Evolutionary conservation across 2,113 vertebrate genomes (phyloP), one percentile per base, ranked within the genome.

Genomic region (Capreolus pygargus): DNA sequence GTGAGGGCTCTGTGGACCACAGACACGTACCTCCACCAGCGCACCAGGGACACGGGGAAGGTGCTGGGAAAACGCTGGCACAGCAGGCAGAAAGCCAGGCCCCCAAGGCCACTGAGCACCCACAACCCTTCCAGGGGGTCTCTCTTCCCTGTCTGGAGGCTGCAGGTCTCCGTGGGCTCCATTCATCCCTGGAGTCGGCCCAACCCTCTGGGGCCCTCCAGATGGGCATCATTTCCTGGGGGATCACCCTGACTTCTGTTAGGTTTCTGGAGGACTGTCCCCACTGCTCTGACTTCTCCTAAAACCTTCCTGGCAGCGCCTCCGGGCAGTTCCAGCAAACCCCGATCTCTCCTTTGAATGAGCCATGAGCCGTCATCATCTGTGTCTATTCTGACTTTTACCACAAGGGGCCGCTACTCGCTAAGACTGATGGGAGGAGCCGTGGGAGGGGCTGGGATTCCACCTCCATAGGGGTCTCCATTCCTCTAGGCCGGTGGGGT

Each of bases 401-500:
- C 95, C 97, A 97, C 97, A 86, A 97, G 96, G 79, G 96, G 97
- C 76, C 89, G 57, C 89, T 94, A 45, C 76, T 88, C 52, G 88
- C 91, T 27, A 92, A 60, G 28, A 43, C 57, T 45, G 23, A 86
- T 7, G 23, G 11, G 60, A 76, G 82, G 86, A 7, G 55, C 25
- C 30, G 10, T 9, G 47, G 52, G 14, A 30, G 61, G 25, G 0
- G 45, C 55, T 13, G 54, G 9, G 76, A 16, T 81, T 25, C 5
- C 43, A 52, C 30, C 36, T 58, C 11, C 12, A 47, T 0, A 2
- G 39, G 74, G 14, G 17, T 19, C 74, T 43, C 19, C 47, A 10
- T 21, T 74, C 45, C 39, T 16, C 83, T 21, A 67, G 57, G 54
- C n/a, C 57, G 47, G 11, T 4, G 55, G 50, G 55, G 57, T 7